Conservation (phyloP, 2,797 vertebrate genomes). For the Cynopterus sphinx region DNA sequence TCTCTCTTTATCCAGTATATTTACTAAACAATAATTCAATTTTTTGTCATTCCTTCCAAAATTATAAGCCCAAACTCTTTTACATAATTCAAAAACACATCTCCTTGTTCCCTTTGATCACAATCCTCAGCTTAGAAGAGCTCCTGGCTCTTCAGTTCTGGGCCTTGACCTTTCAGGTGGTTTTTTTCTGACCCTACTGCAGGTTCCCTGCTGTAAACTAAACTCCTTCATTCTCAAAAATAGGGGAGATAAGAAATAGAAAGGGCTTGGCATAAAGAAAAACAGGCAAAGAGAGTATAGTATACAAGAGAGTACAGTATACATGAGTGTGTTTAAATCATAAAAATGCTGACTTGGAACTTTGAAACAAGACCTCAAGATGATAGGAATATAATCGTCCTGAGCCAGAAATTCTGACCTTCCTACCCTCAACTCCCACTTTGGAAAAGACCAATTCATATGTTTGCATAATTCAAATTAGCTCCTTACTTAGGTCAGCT, state of each 20-base stretch:
- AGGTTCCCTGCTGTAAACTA: neutral
- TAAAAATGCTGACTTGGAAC: neutral
- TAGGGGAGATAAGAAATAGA: neutral
- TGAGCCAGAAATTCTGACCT: neutral
- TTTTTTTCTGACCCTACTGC: neutral
- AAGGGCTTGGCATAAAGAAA: neutral
- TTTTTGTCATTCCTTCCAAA: neutral
- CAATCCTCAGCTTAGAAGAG: neutral
- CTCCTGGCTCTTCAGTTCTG: fast-evolving
- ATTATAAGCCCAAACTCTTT: neutral
- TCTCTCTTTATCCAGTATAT: neutral
- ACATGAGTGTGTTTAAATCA: neutral
- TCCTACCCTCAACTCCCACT: neutral
- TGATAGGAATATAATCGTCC: neutral
- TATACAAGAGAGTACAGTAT: neutral
- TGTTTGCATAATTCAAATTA: neutral
- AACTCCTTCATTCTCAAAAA: neutral
- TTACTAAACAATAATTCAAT: neutral
- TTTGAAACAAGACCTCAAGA: neutral
- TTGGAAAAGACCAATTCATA: neutral
- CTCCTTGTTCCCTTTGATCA: neutral
- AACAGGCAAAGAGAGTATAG: neutral
- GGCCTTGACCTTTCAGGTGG: fast-evolving
- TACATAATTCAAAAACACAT: neutral
- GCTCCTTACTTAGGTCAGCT: neutral